A percentile compares a stretch with the other conserved stretches of the same genome.
These are phyloP conservation scores for Rhincodon typus DNA, from an alignment of 2,797 vertebrate species.

Conservation along the genomic window DNA sequence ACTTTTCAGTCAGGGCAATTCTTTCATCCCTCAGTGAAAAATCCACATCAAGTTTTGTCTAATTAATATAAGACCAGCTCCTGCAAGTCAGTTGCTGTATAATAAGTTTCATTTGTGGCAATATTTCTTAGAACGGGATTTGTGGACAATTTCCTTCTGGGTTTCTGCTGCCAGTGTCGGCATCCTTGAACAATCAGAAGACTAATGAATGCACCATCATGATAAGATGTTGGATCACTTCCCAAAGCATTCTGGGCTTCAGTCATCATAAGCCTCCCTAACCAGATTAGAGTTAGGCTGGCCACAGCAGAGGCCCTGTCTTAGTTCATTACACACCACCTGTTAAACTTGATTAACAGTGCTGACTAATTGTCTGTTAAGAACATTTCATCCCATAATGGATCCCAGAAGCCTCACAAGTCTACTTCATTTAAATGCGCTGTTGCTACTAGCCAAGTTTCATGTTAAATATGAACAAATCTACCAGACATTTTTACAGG, in stretches of 20 bases:
- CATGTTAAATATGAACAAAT: constrained; percentile 44
- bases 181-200: constrained; percentile 42
- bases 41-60: not conserved
- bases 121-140: constrained; percentile 40
- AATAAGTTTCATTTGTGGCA: constrained; percentile 40
- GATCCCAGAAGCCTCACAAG: constrained; percentile 53
- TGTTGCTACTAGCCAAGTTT: constrained; percentile 55
- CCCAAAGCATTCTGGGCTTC: constrained; percentile 43
- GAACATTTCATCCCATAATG: constrained; percentile 51
- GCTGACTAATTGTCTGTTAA: constrained; percentile 58
- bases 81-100: constrained; percentile 29
- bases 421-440: constrained; percentile 57
- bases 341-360: constrained; percentile 62
- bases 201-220: constrained; percentile 45
- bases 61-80: not conserved
- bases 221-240: constrained; percentile 42
- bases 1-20: not conserved
- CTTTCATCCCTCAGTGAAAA: not conserved
- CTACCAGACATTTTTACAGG: constrained; percentile 27
- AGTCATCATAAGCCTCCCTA: constrained; percentile 47
- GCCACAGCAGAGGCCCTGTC: constrained; percentile 61
- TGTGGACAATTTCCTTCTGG: constrained; percentile 42
- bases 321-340: constrained; percentile 64
- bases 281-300: constrained; percentile 49
- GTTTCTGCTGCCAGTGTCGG: constrained; percentile 45